phyloP scores from a whole-genome alignment of 2,797 vertebrate species.

The Numenius phaeopus region DNA sequence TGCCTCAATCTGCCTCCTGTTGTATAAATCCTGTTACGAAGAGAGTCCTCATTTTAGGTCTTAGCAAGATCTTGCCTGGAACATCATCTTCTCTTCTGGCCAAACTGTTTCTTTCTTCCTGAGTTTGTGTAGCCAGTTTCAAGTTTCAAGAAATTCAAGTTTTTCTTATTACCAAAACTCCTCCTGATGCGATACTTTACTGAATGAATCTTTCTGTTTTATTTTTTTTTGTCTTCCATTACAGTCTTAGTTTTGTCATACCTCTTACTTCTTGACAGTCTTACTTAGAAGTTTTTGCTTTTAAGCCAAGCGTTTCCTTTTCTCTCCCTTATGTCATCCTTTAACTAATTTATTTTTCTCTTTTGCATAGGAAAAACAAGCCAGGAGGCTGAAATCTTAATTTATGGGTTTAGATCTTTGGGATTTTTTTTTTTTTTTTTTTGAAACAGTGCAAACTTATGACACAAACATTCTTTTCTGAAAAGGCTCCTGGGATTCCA shows the following conservation, averaged over 20 bases:
- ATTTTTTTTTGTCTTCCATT: neutral
- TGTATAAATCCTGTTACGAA: neutral
- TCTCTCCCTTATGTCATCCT: neutral
- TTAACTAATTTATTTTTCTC: neutral
- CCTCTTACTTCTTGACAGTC: neutral
- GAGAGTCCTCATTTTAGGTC: neutral
- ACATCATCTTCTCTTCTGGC: neutral
- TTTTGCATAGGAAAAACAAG: neutral
- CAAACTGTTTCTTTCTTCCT: neutral
- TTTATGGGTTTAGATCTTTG: neutral
- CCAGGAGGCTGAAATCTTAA: neutral
- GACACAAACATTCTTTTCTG: neutral
- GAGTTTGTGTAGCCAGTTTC: neutral
- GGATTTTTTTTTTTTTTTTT: neutral
- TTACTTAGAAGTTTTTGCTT: neutral
- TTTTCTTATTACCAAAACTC: neutral
- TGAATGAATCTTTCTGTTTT: neutral
- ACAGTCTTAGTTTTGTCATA: neutral
- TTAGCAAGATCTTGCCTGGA: neutral
- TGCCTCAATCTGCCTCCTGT: neutral
- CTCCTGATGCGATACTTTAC: neutral
- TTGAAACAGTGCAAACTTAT: neutral
- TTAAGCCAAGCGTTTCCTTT: neutral
- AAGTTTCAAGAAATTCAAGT: neutral
- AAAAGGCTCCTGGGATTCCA: neutral